These are phyloP conservation scores for Platycnemis pennipes DNA, from an alignment of 2,888 invertebrate species.

Conservation along the genomic window DNA sequence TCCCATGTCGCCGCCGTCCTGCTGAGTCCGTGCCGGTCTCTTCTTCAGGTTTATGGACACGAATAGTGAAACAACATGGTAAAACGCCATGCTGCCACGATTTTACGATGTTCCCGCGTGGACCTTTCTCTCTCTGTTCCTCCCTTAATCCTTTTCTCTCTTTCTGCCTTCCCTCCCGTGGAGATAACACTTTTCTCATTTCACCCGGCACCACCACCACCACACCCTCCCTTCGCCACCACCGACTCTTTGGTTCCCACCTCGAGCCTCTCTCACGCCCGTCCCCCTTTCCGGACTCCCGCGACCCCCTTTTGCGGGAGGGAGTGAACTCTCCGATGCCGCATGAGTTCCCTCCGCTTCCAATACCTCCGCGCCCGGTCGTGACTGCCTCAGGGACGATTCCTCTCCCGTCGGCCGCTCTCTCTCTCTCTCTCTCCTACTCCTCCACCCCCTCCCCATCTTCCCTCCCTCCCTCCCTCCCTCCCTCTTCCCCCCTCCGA, in stretches of 20 bases:
- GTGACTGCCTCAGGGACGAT: background rate
- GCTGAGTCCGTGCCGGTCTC: too few species aligned
- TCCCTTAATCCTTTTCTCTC: too few species aligned
- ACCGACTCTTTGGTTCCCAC: background rate
- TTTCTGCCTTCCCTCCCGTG: too few species aligned
- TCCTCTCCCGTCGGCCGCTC: background rate
- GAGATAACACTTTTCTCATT: too few species aligned
- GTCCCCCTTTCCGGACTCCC: background rate
- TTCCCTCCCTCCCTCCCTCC: background rate
- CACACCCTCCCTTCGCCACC: background rate
- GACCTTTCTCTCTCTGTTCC: too few species aligned
- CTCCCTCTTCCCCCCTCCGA: background rate
- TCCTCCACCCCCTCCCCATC: background rate
- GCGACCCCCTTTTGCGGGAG: background rate
- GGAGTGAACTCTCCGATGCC: background rate
- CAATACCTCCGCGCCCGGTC: background rate
- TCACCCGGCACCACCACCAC: background rate
- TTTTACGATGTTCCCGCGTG: too few species aligned
- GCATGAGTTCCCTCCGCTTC: background rate
- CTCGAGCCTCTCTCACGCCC: background rate
- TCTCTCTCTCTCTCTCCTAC: background rate
- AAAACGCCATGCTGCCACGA: too few species aligned
- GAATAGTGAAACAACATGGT: too few species aligned
- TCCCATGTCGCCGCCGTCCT: too few species aligned
- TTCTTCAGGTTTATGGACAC: too few species aligned